Percentiles rank a stretch among this genome's conserved stretches.
Evolutionary conservation across 2,888 invertebrate species (phyloP).

Genomic region (Drosophila quasianomalipes): DNA sequence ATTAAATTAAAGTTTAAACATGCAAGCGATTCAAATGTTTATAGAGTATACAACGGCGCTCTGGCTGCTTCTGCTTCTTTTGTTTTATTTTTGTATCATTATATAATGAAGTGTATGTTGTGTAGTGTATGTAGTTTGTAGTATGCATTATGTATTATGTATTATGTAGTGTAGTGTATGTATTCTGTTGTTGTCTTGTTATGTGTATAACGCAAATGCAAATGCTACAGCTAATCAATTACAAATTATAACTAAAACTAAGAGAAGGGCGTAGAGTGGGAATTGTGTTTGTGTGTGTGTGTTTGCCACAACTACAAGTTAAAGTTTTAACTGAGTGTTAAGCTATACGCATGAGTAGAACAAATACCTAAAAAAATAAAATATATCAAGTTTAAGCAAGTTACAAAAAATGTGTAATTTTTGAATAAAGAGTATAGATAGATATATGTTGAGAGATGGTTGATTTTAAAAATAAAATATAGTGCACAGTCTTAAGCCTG

Average conservation of each 20-base stretch:
- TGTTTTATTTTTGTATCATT: constrained; percentile 10
- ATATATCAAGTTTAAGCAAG: constrained; percentile 25
- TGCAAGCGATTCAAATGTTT: constrained; percentile 64
- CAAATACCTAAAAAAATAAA: constrained; percentile 5
- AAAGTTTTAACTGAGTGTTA: constrained; percentile 37
- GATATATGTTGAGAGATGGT: neutral
- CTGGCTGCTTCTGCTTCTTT: constrained; percentile 17
- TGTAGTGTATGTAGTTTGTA: constrained; percentile 4
- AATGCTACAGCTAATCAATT: constrained; percentile 67
- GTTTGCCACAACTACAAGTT: constrained; percentile 35
- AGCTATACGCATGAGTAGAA: constrained; percentile 29
- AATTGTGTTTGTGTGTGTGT: constrained; percentile 4
- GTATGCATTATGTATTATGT: neutral
- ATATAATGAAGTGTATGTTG: constrained; percentile 3
- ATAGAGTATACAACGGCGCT: constrained; percentile 35
- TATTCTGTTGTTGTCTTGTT: constrained; percentile 31
- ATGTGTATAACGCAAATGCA: constrained; percentile 70
- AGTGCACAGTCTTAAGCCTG: constrained; percentile 17
- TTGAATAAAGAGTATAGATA: neutral
- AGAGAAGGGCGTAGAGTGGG: constrained; percentile 16
- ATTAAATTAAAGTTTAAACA: constrained; percentile 64
- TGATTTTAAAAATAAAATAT: neutral
- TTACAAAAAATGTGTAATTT: constrained; percentile 34
- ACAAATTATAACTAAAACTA: constrained; percentile 53
- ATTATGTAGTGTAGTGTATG: constrained; percentile 27